Percentiles rank a stretch among this genome's conserved stretches.
Conservation (phyloP, 2,888 invertebrate genomes). For the Xanthorhoe spadicearia region DNA sequence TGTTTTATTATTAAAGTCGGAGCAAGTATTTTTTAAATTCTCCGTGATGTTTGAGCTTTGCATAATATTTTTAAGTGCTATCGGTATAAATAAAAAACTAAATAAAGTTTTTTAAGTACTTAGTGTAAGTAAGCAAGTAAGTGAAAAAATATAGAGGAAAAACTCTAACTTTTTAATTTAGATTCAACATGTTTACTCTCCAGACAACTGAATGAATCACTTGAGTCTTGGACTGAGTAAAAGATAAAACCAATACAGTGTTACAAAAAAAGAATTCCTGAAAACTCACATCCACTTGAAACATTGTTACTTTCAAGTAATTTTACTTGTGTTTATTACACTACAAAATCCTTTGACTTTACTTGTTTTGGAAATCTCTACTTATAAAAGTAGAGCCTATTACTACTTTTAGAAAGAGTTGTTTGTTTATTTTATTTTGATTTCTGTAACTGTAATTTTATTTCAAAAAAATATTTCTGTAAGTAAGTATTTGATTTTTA, state of each 20-base stretch:
- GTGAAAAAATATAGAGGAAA: no score
- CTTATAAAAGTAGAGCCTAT: no score
- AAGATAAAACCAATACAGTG: slow-evolving; percentile 47
- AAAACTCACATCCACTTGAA: slow-evolving; percentile 80
- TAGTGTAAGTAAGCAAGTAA: no score
- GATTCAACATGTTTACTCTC: background rate
- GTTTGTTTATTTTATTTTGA: no score
- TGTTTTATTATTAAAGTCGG: slow-evolving; percentile 33
- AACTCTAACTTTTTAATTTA: background rate
- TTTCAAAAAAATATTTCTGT: no score
- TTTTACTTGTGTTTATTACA: slow-evolving; percentile 65
- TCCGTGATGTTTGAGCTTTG: background rate
- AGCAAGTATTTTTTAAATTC: slow-evolving; percentile 9
- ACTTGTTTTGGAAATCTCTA: background rate
- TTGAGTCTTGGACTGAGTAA: slow-evolving; percentile 17
- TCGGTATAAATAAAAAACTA: no score
- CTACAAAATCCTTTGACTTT: background rate
- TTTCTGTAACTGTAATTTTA: no score
- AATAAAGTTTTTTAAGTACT: background rate
- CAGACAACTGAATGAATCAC: slow-evolving; percentile 13
- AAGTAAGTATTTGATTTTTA: no score
- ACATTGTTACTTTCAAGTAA: slow-evolving; percentile 78
- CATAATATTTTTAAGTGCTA: no score
- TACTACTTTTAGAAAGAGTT: no score
- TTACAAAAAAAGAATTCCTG: slow-evolving; percentile 63